Evolutionary conservation across 2,888 invertebrate species (phyloP), one percentile per base, ranked within the genome.

Genomic region (Tenthredo amoena): DNA sequence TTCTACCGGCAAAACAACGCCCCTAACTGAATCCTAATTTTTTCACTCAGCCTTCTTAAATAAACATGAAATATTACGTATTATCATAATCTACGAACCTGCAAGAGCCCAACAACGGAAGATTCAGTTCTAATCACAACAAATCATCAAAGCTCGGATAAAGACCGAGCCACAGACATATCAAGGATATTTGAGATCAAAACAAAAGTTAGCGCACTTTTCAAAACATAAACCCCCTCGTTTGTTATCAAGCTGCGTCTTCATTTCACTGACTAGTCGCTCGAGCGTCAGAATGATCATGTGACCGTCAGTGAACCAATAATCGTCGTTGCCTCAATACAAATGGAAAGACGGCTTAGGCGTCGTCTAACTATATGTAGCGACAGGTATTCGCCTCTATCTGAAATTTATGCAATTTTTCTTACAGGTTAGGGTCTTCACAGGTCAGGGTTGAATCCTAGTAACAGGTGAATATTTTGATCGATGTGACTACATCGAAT

Each of bases 201-300:
- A 77, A 55, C 77, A 55, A 50, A 55, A 77, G 9, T 37, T 18
- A 34, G 77, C 77, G 77, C 50, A 31, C 55, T 50, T 77, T 77
- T 77, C 77, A 77, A 76, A 55, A 34, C 37, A 40, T 0, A 26
- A 68, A 18, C n/a, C 40, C n/a, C 37, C 34, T 1, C 2, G 5
- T 6, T n/a, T 37, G 21, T 2, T 37, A 62, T 62, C 34, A 68
- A 68, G 68, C 68, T 5, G 68, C 34, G 34, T 68, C 12, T 68
- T 68, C 68, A 68, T 62, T 7, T 26, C 26, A 26, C 71, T n/a
- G 26, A 26, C 26, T 31, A 31, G 65, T 15, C 34, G 71, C 18
- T 34, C 26, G 2, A 15, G 37, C 68, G 68, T 12, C 68, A 26
- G 68, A 34, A 2, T 7, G 12, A 37, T 21, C 72, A 74, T 12